Evolutionary conservation across 2,888 invertebrate species (phyloP).

Genomic region (Sarcophaga subvicina): DNA sequence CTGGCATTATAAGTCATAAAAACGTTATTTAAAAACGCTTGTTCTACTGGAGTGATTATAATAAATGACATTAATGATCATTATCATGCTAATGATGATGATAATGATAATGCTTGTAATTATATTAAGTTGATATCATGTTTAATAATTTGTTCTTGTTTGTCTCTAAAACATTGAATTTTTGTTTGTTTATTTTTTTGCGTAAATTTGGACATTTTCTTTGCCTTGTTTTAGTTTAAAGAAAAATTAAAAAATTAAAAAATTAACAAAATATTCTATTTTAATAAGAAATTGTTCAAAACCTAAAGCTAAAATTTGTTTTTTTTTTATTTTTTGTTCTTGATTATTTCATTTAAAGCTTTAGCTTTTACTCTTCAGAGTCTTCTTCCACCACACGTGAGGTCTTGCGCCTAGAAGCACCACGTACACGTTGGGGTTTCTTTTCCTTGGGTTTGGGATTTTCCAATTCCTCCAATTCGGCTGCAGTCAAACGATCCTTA

Average conservation of each 20-base stretch:
- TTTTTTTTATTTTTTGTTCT: not conserved
- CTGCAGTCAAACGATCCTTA: conserved; percentile 91
- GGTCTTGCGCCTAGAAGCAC: conserved; percentile 78
- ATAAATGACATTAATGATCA: conserved; percentile 50
- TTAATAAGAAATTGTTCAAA: not conserved
- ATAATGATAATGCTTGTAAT: conserved; percentile 12
- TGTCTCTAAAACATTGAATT: not conserved
- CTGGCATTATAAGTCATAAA: conserved; percentile 40
- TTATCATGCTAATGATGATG: conserved; percentile 41
- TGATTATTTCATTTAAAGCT: conserved; percentile 29
- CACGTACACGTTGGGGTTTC: conserved; percentile 82
- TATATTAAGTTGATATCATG: too few species aligned
- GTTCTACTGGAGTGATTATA: conserved; percentile 24
- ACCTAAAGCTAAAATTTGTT: conserved; percentile 52
- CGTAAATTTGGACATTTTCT: not conserved
- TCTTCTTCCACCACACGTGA: conserved; percentile 67
- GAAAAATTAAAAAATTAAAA: conserved; percentile 12
- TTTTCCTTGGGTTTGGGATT: conserved; percentile 86
- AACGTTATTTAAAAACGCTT: conserved; percentile 9
- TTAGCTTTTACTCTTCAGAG: not conserved
- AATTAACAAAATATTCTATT: not conserved
- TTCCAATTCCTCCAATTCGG: conserved; percentile 90
- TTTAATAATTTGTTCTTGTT: not conserved
- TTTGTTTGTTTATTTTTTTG: conserved; percentile 7
- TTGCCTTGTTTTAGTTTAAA: conserved; percentile 15